Evolutionary conservation across 2,888 invertebrate species (phyloP).

Genomic region (Parochlus steinenii): DNA sequence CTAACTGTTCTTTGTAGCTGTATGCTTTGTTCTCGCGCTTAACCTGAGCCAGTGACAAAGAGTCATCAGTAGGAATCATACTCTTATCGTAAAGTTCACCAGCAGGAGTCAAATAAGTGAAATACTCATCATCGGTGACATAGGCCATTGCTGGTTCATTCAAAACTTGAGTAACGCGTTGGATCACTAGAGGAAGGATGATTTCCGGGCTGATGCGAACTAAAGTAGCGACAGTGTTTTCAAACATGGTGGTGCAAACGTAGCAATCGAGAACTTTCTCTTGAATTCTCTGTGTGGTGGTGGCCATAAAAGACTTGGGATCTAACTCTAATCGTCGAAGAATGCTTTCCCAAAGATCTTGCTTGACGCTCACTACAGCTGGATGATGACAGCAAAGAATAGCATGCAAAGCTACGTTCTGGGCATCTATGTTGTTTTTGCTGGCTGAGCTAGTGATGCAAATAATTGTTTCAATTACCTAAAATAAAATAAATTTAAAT

Average conservation of each 20-base stretch:
- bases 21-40: conserved; percentile 94
- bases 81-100: conserved; percentile 85
- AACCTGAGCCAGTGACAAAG: conserved; percentile 37
- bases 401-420: conserved; percentile 44
- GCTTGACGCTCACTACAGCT: conserved; percentile 37
- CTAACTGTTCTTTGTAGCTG: conserved; percentile 91
- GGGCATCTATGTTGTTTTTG: conserved; percentile 31
- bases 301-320: conserved; percentile 41
- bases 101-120: conserved; percentile 67
- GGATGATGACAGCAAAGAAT: conserved; percentile 64
- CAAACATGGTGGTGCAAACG: conserved; percentile 35
- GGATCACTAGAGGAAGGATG: conserved; percentile 46
- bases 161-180: conserved; percentile 41
- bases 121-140: conserved; percentile 64
- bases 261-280: conserved; percentile 44
- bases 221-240: conserved; percentile 57
- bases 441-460: conserved; percentile 19
- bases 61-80: conserved; percentile 39
- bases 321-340: conserved; percentile 30
- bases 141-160: conserved; percentile 46
- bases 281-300: conserved; percentile 39
- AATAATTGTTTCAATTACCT: conserved; percentile 23
- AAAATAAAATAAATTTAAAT: not conserved
- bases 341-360: conserved; percentile 53
- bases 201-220: conserved; percentile 44